A percentile compares a stretch with the other conserved stretches of the same genome.
Evolutionary conservation across 2,888 invertebrate genomes (phyloP).

Genomic region (Meiosimyza platycephala): DNA sequence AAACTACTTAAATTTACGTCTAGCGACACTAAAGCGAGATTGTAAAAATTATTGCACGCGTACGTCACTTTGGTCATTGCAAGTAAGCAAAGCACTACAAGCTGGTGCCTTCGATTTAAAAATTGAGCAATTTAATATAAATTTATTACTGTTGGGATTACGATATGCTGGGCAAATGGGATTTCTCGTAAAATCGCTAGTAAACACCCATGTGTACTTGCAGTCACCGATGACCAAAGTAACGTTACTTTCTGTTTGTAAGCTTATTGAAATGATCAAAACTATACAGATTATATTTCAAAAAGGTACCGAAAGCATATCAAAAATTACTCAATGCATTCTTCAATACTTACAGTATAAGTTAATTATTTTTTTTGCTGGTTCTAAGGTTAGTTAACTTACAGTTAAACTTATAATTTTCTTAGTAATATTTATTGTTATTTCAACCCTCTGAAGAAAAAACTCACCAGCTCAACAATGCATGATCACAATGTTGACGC

Average conservation of each 20-base stretch:
- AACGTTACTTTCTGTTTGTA: slow-evolving; percentile 80
- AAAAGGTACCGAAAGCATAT: slow-evolving; percentile 76
- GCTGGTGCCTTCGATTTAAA: slow-evolving; percentile 68
- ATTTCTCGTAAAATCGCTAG: slow-evolving; percentile 71
- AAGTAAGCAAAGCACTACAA: slow-evolving; percentile 70
- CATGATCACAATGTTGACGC: slow-evolving; percentile 77
- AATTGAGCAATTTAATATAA: slow-evolving; percentile 70
- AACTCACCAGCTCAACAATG: slow-evolving; percentile 74
- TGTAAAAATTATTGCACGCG: slow-evolving; percentile 68
- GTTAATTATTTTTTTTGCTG: slow-evolving; percentile 75
- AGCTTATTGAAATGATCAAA: slow-evolving; percentile 84
- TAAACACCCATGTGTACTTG: slow-evolving; percentile 78
- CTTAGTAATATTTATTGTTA: neutral
- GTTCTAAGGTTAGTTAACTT: slow-evolving; percentile 72
- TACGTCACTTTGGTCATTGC: slow-evolving; percentile 74
- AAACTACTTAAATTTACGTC: slow-evolving; percentile 71
- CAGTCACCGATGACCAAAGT: slow-evolving; percentile 82
- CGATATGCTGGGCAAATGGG: slow-evolving; percentile 76
- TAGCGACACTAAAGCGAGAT: slow-evolving; percentile 74
- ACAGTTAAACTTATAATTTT: slow-evolving; percentile 54
- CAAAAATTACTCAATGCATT: slow-evolving; percentile 80
- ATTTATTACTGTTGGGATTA: slow-evolving; percentile 70
- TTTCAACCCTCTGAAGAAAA: slow-evolving; percentile 64
- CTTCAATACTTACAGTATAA: slow-evolving; percentile 84
- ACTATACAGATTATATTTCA: slow-evolving; percentile 78